Evolutionary conservation across 1,140 invertebrate species (phyloP), one percentile per base, ranked within the genome.

Genomic region (Lamellibrachia luymesi): DNA sequence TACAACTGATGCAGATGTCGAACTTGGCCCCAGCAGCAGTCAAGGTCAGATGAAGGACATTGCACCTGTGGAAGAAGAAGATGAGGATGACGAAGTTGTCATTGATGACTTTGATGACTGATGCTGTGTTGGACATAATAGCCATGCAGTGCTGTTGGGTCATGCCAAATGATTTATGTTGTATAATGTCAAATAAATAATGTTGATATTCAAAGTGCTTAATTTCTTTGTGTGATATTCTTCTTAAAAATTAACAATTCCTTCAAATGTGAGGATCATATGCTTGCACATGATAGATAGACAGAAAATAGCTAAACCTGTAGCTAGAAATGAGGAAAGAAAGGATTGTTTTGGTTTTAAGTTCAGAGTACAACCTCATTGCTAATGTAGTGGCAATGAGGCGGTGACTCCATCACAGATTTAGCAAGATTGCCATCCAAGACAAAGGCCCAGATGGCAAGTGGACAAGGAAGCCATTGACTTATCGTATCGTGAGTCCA

Each of bases 101-200:
- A 95, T 95, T 90, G 95, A 95, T 51, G 95, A 95, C 51, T 95
- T 94, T 94, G 94, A 95, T 93, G 95, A 95, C 90, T 95, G 93
- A 94, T 49, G 17, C 25, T 10, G 64, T 80, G 64, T 8, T 80
- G 64, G 64, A 90, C 64, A 51, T 22, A 17, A 17, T 80, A 80
- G 8, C 25, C 64, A 22, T 80, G 64, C 64, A 80, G 2, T 6
- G 13, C 64, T 80, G 13, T 80, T 10, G 13, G 25, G 64, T 80
- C 13, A 22, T 80, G 64, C 13, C 17, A 80, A 80, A 80, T 17
- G 7, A 22, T 80, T 80, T 80, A 80, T 80, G 64, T 80, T 80
- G 5, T 80, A 56, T 56, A 56, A 80, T 80, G 64, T 22, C 64
- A 80, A 17, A 80, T 17, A 80, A 80, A 80, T 80, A 80, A 80